phyloP scores from a whole-genome alignment of 1,140 invertebrate genomes.

The Bombus pyrosoma region DNA sequence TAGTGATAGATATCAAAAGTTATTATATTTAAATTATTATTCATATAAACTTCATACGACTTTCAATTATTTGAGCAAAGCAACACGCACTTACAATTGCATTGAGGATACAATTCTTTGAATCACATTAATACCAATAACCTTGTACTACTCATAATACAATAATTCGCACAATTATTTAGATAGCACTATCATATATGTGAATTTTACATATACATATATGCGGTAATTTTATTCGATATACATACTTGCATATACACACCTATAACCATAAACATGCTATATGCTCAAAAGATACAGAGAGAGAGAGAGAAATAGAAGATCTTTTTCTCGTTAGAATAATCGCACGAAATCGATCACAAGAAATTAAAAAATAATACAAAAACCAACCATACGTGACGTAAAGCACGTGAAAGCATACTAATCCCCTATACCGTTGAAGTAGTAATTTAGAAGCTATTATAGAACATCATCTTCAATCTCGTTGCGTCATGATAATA shows the following conservation, averaged over 20 bases:
- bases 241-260: too few relatives aligned
- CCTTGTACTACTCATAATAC: too few relatives aligned
- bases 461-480: constrained; percentile 15
- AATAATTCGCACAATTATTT: too few relatives aligned
- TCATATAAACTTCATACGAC: not conserved
- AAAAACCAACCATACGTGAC: constrained; percentile 20
- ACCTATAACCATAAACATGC: not conserved
- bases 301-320: not conserved
- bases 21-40: not conserved
- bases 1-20: not conserved
- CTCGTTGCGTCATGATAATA: constrained; percentile 41
- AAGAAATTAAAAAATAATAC: not conserved
- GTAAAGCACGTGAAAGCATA: not conserved
- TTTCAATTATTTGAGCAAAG: not conserved
- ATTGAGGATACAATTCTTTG: not conserved
- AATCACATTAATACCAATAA: not conserved
- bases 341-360: not conserved
- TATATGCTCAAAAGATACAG: not conserved
- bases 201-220: too few relatives aligned
- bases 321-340: not conserved
- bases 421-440: not conserved
- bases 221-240: too few relatives aligned
- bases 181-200: too few relatives aligned
- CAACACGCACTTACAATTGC: too few relatives aligned
- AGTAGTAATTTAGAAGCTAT: not conserved